These are phyloP conservation scores for Emydocephalus ijimae DNA, from an alignment of 2,113 vertebrate species.

Conservation along the genomic window DNA sequence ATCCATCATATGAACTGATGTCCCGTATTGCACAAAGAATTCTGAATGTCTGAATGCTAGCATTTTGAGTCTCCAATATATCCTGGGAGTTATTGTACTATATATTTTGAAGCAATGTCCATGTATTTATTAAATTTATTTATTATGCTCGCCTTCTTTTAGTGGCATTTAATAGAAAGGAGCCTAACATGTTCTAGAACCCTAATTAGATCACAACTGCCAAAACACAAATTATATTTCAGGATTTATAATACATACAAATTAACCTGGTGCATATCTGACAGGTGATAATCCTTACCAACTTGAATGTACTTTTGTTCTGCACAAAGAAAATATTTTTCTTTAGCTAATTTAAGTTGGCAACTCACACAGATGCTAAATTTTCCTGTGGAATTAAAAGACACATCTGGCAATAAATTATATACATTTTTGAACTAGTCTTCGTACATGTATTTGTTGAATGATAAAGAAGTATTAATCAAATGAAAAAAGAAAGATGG, in stretches of 20 bases:
- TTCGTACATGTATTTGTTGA: background rate
- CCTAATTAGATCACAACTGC: background rate
- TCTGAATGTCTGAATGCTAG: background rate
- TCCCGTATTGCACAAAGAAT: rapidly evolving
- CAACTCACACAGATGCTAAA: background rate
- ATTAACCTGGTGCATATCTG: background rate
- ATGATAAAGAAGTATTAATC: background rate
- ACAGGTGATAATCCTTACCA: background rate
- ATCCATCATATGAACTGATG: background rate
- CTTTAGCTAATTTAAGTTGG: background rate
- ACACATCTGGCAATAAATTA: background rate
- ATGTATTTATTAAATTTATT: background rate
- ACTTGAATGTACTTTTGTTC: background rate
- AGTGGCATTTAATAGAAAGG: background rate
- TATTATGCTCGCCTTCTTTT: background rate
- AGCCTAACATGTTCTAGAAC: background rate
- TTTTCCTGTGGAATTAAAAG: background rate
- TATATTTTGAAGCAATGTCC: background rate
- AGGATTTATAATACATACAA: background rate
- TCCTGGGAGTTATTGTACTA: background rate
- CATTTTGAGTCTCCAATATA: background rate
- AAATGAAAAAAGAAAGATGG: background rate
- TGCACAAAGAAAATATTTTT: background rate
- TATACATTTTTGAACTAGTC: background rate
- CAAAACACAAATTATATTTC: background rate